These are phyloP conservation scores for Corticium candelabrum DNA, from an alignment of 37 sponge, comb jelly and placozoan genomes.

Conservation along the genomic window DNA sequence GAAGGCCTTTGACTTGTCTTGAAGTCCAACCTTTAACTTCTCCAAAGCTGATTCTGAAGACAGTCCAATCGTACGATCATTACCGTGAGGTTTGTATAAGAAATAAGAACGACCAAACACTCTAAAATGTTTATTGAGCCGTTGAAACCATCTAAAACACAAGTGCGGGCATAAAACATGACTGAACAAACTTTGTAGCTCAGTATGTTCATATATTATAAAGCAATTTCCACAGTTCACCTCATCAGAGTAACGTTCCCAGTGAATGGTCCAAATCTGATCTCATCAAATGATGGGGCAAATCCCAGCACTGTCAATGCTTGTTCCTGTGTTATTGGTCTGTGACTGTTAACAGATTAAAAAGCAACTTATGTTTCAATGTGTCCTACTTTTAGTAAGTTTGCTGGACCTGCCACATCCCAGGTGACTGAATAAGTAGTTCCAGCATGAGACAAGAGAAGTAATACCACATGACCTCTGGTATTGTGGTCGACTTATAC, in stretches of 20 bases:
- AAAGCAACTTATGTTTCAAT: not conserved
- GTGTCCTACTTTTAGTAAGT: not conserved
- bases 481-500: conserved; percentile 78
- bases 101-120: conserved; percentile 44
- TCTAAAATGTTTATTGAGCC: conserved; percentile 37
- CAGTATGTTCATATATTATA: not conserved
- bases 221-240: conserved; percentile 14
- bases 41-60: conserved; percentile 39
- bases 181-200: no score
- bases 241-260: conserved; percentile 78
- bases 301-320: conserved; percentile 61
- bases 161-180: not conserved
- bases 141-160: conserved; percentile 59
- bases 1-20: conserved; percentile 32
- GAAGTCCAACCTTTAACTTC: conserved; percentile 56
- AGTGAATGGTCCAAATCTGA: conserved; percentile 72
- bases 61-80: conserved; percentile 44
- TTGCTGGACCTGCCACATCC: conserved; percentile 53
- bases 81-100: conserved; percentile 76
- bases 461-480: conserved; percentile 68
- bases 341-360: conserved; percentile 17
- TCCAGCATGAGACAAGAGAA: conserved; percentile 77
- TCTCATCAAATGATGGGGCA: conserved; percentile 66
- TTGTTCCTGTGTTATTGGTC: conserved; percentile 64
- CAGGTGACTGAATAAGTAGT: conserved; percentile 59